phyloP scores from a whole-genome alignment of 2,113 vertebrate species.

The Brienomyrus longianalis region DNA sequence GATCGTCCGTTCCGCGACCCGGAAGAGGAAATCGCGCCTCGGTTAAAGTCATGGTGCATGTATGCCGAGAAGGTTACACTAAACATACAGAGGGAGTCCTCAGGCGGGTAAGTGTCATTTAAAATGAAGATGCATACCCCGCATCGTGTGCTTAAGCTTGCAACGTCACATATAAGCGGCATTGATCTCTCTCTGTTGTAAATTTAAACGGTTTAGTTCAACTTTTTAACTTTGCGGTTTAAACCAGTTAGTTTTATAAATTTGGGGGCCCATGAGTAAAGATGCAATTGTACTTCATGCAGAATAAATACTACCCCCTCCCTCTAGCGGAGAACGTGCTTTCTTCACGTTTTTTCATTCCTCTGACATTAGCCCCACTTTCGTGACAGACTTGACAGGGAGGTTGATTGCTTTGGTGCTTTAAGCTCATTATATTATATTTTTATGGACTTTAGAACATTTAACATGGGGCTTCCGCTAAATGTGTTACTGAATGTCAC shows the following conservation, averaged over 20 bases:
- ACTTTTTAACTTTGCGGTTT: background rate
- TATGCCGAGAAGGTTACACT: conserved; percentile 62
- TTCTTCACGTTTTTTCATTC: background rate
- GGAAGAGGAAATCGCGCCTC: conserved; percentile 61
- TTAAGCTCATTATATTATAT: background rate
- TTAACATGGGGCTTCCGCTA: background rate
- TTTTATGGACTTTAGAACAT: background rate
- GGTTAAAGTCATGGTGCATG: conserved; percentile 51
- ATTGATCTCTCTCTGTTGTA: background rate
- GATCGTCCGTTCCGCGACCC: conserved; percentile 47
- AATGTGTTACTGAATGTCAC: background rate
- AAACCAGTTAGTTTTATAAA: background rate
- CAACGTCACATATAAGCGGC: background rate
- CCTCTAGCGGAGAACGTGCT: background rate
- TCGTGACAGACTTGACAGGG: background rate
- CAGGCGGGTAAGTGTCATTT: conserved; percentile 49
- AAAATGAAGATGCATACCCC: background rate
- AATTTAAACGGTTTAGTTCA: background rate
- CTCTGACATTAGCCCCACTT: background rate
- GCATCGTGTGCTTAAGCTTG: background rate
- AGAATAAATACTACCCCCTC: background rate
- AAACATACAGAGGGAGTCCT: conserved; percentile 30
- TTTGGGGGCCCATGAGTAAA: conserved; percentile 4
- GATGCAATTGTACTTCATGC: conserved; percentile 33
- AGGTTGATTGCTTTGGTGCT: background rate